Percentiles rank a stretch among this genome's conserved stretches.
These are phyloP conservation scores for Copsychus sechellarum DNA, from an alignment of 2,113 vertebrate genomes.

Conservation along the genomic window DNA sequence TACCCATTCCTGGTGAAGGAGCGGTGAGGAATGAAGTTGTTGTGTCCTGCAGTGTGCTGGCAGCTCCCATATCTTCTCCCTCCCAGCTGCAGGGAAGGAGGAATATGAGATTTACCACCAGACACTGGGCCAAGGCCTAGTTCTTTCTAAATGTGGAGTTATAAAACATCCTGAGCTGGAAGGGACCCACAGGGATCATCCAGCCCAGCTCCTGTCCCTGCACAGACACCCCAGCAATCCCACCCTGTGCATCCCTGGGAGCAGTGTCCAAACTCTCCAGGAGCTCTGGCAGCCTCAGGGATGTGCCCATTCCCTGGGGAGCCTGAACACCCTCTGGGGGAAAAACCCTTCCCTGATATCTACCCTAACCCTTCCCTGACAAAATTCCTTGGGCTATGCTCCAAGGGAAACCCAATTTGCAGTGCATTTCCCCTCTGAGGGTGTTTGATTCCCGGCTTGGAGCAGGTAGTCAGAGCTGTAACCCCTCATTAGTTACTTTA, in stretches of 20 bases:
- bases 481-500: background rate
- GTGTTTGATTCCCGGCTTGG: background rate
- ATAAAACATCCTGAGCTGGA: background rate
- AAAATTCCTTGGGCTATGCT: background rate
- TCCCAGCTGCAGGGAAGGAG: background rate
- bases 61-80: background rate
- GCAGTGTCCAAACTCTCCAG: background rate
- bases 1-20: background rate
- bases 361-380: background rate
- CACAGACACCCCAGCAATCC: background rate
- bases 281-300: background rate
- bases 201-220: rapidly evolving
- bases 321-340: background rate
- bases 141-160: background rate
- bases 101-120: background rate
- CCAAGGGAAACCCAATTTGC: background rate
- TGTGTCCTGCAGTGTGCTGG: background rate
- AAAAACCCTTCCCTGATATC: rapidly evolving
- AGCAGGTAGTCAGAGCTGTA: background rate
- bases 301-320: background rate
- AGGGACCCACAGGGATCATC: background rate
- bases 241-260: background rate
- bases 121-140: background rate
- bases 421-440: background rate
- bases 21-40: background rate